Evolutionary conservation across 92 coral and sea anemone species (phyloP), one percentile per base, ranked within the genome.

Genomic region (Epizoanthus illoricatus): DNA sequence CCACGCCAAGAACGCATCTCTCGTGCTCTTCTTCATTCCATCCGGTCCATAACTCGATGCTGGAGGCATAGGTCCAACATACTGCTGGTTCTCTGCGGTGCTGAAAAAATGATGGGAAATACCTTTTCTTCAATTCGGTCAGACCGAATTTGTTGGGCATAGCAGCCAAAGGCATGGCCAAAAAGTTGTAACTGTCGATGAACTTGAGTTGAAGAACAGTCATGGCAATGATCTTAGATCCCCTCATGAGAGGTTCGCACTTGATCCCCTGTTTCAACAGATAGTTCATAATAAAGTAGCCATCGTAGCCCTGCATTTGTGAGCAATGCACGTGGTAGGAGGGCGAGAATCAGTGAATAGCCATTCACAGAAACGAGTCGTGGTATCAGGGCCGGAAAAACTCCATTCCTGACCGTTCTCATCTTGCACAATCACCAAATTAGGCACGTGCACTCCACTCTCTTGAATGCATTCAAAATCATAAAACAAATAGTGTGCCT

Each of bases 111-210:
- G 36, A 28, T 58, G 36, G 36, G 36, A 28, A 28, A 28, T 28
- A 28, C 36, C 49, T 7, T 45, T 45, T 45, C 9, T 81, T 68
- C 15, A 68, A 49, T 69, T 81, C 85, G 16, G 47, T 12, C 20
- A 81, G 23, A 0, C 85, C 85, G 18, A 20, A 61, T 61, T 61
- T 12, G 9, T 61, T 61, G 9, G 17, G 9, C 9, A 83, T 52
- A 42, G 19, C 21, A 0, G 79, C 76, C 73, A 83, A 68, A n/a
- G 56, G 45, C 72, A 83, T 72, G 24, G 86, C 62, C 47, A 83
- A 49, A 73, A 83, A 83, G 15, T 69, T 28, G 36, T 28, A 28
- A 2, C 36, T 28, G 36, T 28, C 36, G 36, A 28, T 28, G 36
- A 28, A 28, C 52, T 69, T 2, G 57, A 81, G 68, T 13, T 81